A percentile compares a stretch with the other conserved stretches of the same genome.
Evolutionary conservation across 2,888 invertebrate species (phyloP).

Genomic region (Nezara viridula): DNA sequence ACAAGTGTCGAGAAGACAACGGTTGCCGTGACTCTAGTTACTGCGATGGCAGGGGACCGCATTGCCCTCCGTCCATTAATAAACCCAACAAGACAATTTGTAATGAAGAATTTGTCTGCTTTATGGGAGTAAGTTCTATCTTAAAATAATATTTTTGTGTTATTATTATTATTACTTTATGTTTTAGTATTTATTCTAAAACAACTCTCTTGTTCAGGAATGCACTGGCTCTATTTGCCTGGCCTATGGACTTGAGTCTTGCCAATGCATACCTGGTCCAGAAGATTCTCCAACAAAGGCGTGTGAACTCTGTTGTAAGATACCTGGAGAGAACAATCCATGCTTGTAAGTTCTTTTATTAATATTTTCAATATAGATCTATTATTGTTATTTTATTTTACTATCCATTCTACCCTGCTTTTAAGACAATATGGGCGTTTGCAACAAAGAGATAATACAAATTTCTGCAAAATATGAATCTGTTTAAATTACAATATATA

Average conservation of each 20-base stretch:
- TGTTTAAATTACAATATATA: no score
- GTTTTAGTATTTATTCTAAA: no score
- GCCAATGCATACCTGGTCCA: conserved; percentile 88
- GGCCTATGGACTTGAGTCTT: conserved; percentile 95
- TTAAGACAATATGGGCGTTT: no score
- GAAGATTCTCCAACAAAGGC: conserved; percentile 87
- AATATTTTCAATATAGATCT: background rate
- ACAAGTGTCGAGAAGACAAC: conserved; percentile 92
- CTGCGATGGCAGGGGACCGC: conserved; percentile 90
- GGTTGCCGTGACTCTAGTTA: conserved; percentile 93
- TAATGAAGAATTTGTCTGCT: conserved; percentile 97
- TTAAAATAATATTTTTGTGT: background rate
- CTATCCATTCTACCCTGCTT: no score
- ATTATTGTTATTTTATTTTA: background rate
- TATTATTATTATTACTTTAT: background rate
- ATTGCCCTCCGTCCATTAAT: conserved; percentile 92
- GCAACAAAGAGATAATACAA: no score
- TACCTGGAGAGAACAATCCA: conserved; percentile 84
- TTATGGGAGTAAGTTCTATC: conserved; percentile 86
- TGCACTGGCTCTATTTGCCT: conserved; percentile 98
- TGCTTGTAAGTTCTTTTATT: conserved; percentile 75
- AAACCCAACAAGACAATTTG: conserved; percentile 96
- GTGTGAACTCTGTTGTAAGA: conserved; percentile 93
- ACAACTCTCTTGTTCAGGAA: conserved; percentile 73
- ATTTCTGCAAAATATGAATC: no score